Evolutionary conservation across 2,888 invertebrate genomes (phyloP).

Genomic region (Brachypalpus laphriformis): DNA sequence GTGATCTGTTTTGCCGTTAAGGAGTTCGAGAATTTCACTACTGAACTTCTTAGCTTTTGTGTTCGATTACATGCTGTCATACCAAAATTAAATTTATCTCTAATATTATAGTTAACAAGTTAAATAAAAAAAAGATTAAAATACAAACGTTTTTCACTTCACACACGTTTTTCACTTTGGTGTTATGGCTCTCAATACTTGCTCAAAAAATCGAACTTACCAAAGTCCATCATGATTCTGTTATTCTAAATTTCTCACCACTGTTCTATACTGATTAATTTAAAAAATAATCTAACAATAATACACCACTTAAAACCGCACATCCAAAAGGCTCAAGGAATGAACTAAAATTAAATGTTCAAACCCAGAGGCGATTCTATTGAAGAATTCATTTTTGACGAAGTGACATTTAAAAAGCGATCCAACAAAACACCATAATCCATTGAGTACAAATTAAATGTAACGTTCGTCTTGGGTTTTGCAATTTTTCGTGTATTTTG

Average conservation of each 20-base stretch:
- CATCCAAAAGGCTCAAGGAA: slow-evolving; percentile 30
- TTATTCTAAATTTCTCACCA: too few relatives aligned
- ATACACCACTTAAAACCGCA: not conserved
- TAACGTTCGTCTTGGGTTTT: slow-evolving; percentile 13
- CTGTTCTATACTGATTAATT: not conserved
- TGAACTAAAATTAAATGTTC: slow-evolving; percentile 37
- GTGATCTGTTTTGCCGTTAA: too few relatives aligned
- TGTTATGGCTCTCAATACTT: too few relatives aligned
- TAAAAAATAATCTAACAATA: not conserved
- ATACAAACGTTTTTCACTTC: too few relatives aligned
- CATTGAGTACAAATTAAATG: slow-evolving; percentile 47
- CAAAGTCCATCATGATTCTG: not conserved
- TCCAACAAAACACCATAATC: slow-evolving; percentile 37
- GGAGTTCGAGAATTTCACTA: too few relatives aligned
- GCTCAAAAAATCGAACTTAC: not conserved
- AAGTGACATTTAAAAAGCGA: slow-evolving; percentile 25
- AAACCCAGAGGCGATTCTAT: not conserved
- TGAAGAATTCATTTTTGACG: slow-evolving; percentile 47
- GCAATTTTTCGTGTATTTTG: slow-evolving; percentile 40
- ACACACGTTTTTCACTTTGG: too few relatives aligned
- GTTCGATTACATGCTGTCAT: too few relatives aligned
- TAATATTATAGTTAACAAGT: too few relatives aligned
- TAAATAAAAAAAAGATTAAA: too few relatives aligned
- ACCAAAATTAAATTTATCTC: too few relatives aligned
- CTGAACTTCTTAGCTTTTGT: too few relatives aligned